These are phyloP conservation scores for Ylistrum balloti DNA, from an alignment of 1,140 invertebrate species.

Conservation along the genomic window DNA sequence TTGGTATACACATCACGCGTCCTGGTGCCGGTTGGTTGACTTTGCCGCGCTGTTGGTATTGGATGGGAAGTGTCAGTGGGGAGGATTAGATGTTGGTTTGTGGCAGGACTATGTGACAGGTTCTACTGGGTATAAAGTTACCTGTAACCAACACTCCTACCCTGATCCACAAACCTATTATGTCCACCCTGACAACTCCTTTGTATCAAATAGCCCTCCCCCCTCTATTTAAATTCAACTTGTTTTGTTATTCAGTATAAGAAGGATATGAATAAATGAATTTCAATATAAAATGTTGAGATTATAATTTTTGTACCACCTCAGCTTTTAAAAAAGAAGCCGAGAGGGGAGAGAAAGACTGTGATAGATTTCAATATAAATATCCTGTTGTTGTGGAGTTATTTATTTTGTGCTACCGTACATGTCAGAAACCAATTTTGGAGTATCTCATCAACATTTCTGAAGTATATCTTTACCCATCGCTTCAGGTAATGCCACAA, in stretches of 20 bases:
- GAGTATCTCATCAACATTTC: background rate
- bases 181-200: constrained; percentile 27
- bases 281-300: constrained; percentile 29
- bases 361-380: constrained; percentile 22
- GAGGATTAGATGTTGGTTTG: constrained; percentile 2
- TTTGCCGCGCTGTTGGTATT: background rate
- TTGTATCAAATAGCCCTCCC: constrained; percentile 28
- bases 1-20: constrained; percentile 14
- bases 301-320: constrained; percentile 21
- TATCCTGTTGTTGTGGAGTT: background rate
- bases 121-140: background rate
- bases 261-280: constrained; percentile 35
- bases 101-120: background rate
- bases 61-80: background rate
- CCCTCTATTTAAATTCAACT: constrained; percentile 34
- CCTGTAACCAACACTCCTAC: constrained; percentile 1
- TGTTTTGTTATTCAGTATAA: background rate
- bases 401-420: background rate
- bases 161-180: background rate
- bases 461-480: background rate
- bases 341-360: background rate
- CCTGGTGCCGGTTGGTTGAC: background rate
- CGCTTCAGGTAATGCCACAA: background rate
- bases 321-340: background rate
- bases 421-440: background rate